Evolutionary conservation across 2,888 invertebrate species (phyloP), one percentile per base, ranked within the genome.

Genomic region (Parochlus steinenii): DNA sequence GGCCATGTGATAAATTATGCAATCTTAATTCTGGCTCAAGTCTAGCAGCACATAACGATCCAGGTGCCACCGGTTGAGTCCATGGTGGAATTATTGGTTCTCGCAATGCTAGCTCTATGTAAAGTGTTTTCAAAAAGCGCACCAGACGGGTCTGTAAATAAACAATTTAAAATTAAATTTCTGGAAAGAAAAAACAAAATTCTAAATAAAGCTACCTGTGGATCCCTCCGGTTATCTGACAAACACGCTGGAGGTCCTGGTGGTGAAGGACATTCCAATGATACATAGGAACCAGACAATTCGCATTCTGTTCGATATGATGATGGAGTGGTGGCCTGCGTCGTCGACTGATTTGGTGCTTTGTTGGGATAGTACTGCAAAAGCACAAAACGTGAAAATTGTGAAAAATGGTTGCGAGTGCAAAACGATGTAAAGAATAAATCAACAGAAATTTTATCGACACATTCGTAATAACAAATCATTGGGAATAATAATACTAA

Each of bases 1-100:
- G 47, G 38, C 49, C 49, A 46, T 51, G 49, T 34, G 53, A 51
- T 44, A 48, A 48, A 16, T 46, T 42, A 38, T 48, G 55, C 44
- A 63, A 47, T 41, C 61, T 56, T 22, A 65, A 47, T 31, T 62
- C 59, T n/a, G 64, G 64, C 42, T 62, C 61, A 46, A 64, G 58
- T 45, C 61, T 57, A 26, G 63, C 63, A n/a, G 64, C 58, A 43
- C 63, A 62, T 29, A 62, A 52, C 17, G 59, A 57, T 35, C 62
- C 64, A 11, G 58, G 55, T 5, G 62, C 59, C 36, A 62, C 49
- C 4, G 59, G 58, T 32, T 61, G 60, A 15, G 62, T 60, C 63
- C 63, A 64, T 39, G 55, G 53, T 29, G 63, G 63, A 36, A 58
- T 53, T 41, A 60, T 56, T 40, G 56, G 58, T 37, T 64, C 63